Conservation (phyloP, 2,113 vertebrate species). For the Stercorarius parasiticus region DNA sequence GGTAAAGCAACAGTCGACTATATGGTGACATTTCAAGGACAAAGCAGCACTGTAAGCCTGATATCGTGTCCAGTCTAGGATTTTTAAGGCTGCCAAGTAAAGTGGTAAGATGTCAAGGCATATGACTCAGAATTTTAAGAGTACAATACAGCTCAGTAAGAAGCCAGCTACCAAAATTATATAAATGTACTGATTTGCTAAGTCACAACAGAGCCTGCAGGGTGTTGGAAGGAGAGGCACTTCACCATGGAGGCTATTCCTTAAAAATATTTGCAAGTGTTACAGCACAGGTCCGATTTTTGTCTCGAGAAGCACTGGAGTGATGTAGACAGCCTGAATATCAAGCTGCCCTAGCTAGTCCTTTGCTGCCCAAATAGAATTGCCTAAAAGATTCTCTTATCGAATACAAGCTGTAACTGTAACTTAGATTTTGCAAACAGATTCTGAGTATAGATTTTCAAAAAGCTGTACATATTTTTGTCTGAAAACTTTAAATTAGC, state of each 20-base stretch:
- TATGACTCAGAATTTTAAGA: slow-evolving; percentile 48
- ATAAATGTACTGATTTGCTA: slow-evolving; percentile 26
- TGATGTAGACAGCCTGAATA: background rate
- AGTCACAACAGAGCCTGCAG: slow-evolving; percentile 25
- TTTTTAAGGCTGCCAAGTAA: slow-evolving; percentile 38
- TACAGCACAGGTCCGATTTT: background rate
- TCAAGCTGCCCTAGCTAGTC: slow-evolving; percentile 26
- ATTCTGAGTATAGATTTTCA: background rate
- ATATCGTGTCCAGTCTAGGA: background rate
- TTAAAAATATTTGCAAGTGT: background rate
- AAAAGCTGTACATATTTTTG: background rate
- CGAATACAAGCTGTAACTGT: background rate
- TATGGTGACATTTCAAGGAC: background rate
- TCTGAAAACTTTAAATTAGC: background rate
- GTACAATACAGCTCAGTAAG: slow-evolving; percentile 38
- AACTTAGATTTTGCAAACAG: background rate
- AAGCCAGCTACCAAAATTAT: slow-evolving; percentile 34
- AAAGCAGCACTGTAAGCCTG: background rate
- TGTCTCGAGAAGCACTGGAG: background rate
- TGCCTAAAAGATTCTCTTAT: background rate
- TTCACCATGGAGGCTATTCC: background rate
- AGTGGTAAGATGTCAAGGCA: slow-evolving; percentile 37
- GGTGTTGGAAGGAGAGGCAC: background rate
- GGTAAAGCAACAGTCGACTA: background rate
- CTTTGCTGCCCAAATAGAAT: slow-evolving; percentile 18